Base-by-base conservation (phyloP, 2,113 vertebrate genomes). In the Lepisosteus osseus region DNA sequence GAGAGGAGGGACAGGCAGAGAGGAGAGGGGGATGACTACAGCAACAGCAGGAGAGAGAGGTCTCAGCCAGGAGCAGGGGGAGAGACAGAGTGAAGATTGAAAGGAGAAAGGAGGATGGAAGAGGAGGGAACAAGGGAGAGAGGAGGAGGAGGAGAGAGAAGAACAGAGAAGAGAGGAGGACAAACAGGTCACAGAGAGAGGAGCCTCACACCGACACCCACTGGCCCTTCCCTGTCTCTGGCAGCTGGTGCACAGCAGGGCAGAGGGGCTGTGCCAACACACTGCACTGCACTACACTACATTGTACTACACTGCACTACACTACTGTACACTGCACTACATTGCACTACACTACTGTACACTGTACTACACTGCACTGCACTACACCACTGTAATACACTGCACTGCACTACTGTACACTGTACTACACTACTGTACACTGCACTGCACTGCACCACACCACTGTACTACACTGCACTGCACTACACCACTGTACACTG, bases 201-300 rank as follows among this genome's bases (percentile, higher is more conserved):
- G 76, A 76, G 81, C 83, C 80, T 85, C 82, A 78, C 77, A 80
- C 84, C 82, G 70, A 81, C 80, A 71, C 80, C 77, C 74, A 79
- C 81, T 77, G 74, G 76, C 82, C 79, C 71, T 78, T 69, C 76
- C 85, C 85, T 76, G 80, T 86, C 83, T 85, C 86, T 86, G 87
- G 89, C 88, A 90, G 88, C 91, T 88, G 90, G 88, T 87, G 84
- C 83, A 79, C 90, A 87, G 88, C 88, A 85, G 88, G 89, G 86
- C 86, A 88, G 85, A 81, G 80, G 74, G 83, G 77, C 78, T 78
- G 79, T 88, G 91, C 89, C 90, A 92, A 81, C 64, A 62, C 80
- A 73, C 79, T 74, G 77, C 79, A 76, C 83, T 83, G 88, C 85
- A 72, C 61, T 69, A 76, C 54, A 76, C 67, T 29, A 77, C 42